Evolutionary conservation across 2,797 vertebrate species (phyloP), one percentile per base, ranked within the genome.

Genomic region (Anas acuta): DNA sequence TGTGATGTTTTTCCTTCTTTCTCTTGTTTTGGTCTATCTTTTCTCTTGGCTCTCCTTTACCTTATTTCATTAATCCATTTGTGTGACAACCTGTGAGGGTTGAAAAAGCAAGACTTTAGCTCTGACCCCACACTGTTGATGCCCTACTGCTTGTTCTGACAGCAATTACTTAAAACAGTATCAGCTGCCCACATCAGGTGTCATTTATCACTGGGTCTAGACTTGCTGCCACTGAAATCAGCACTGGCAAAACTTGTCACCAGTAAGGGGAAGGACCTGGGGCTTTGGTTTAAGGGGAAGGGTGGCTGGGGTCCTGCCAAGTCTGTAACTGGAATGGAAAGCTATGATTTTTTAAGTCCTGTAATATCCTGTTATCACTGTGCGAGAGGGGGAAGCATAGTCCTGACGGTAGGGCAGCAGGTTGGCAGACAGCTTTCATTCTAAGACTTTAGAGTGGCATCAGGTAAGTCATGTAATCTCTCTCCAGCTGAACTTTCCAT

Each of bases 261-360:
- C 54, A 39, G 47, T 82, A 60, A 43, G 0, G 1, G 47, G 53
- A 66, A 73, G 56, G 64, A 30, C 10, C 9, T 25, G 51, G 39
- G 65, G 57, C 30, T 72, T 79, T 0, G 0, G 19, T 73, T 88
- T 83, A 12, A 11, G 14, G 18, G 11, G 5, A 8, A 64, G 28
- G 19, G 37, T 74, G 39, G 6, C 21, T 43, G 33, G 51, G 69
- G 47, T 35, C 69, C 49, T 77, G 39, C 39, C 5, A 58, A 54
- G 37, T 19, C 57, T 84, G 41, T 13, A 32, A 23, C 7, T 1
- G 28, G 26, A n/a, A 33, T 0, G 0, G 58, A 47, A 73, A 78
- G 6, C 51, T n/a, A 16, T 10, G 37, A 8, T 64, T 70, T 87
- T 88, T 64, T 30, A 43, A 60, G 19, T 67, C n/a, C 37, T 35